phyloP scores from a whole-genome alignment of 2,888 invertebrate species.

The Callyntrura guangdongensis region DNA sequence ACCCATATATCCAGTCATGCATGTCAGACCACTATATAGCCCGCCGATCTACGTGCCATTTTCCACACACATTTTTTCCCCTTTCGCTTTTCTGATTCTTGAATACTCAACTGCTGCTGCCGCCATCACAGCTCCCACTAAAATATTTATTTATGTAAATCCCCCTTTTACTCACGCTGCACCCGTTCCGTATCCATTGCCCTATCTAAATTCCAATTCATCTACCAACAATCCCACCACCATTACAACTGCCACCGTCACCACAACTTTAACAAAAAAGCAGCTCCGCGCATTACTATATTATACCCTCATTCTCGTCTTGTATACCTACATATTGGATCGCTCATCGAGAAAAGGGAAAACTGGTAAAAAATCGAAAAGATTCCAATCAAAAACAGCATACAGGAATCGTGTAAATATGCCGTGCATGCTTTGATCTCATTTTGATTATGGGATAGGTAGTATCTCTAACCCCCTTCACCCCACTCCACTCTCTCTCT shows the following conservation, averaged over 20 bases:
- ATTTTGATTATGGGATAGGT: slow-evolving; percentile 45
- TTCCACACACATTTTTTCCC: slow-evolving; percentile 11
- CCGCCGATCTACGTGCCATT: slow-evolving; percentile 3
- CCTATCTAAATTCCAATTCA: slow-evolving; percentile 20
- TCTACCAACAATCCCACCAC: no score
- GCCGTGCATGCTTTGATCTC: slow-evolving; percentile 57
- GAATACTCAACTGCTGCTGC: no score
- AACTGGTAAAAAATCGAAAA: neutral
- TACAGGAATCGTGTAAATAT: slow-evolving; percentile 53
- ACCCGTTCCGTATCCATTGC: slow-evolving; percentile 46
- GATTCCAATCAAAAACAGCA: slow-evolving; percentile 58
- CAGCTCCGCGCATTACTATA: neutral
- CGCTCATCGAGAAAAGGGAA: no score
- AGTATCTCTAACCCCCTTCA: no score
- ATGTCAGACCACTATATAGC: neutral
- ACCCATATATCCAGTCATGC: neutral
- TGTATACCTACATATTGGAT: no score
- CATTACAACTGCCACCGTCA: no score
- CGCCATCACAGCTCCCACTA: neutral
- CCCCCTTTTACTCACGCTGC: slow-evolving; percentile 61
- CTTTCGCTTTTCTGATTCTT: slow-evolving; percentile 11
- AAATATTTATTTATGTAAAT: slow-evolving; percentile 66
- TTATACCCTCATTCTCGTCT: no score
- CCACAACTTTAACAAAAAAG: slow-evolving; percentile 15
- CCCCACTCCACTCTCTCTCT: no score